phyloP scores from a whole-genome alignment of 2,888 invertebrate species.

The Zaprionus obscuricornis region DNA sequence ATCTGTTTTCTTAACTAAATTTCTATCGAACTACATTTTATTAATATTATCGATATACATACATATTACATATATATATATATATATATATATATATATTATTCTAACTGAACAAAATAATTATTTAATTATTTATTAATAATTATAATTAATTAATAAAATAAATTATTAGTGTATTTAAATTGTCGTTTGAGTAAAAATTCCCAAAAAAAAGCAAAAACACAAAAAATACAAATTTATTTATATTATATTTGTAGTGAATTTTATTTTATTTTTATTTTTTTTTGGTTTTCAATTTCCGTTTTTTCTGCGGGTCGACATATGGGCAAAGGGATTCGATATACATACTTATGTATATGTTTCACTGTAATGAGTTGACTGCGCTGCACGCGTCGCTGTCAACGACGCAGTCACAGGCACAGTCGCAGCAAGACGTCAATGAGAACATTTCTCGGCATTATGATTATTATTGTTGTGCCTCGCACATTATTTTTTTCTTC shows the following conservation, averaged over 20 bases:
- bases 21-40: too few species aligned
- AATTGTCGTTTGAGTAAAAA: neutral
- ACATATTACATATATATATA: neutral
- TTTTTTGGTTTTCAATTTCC: constrained; percentile 59
- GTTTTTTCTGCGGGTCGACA: constrained; percentile 58
- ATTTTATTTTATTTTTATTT: constrained; percentile 29
- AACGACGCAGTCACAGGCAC: neutral
- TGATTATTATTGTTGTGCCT: constrained; percentile 51
- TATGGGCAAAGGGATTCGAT: neutral
- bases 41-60: neutral
- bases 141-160: neutral
- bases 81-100: too few species aligned
- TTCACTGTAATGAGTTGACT: constrained; percentile 37
- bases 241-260: too few species aligned
- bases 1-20: too few species aligned
- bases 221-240: too few species aligned
- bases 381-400: constrained; percentile 17
- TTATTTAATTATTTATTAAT: too few species aligned
- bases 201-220: constrained; percentile 7
- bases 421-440: constrained; percentile 38
- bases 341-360: constrained; percentile 20
- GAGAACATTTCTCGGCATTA: constrained; percentile 39
- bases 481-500: constrained; percentile 2
- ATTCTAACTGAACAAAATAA: too few species aligned
- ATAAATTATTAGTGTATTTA: constrained; percentile 6